These are phyloP conservation scores for Dicycla oo DNA, from an alignment of 2,888 invertebrate species.

Conservation along the genomic window DNA sequence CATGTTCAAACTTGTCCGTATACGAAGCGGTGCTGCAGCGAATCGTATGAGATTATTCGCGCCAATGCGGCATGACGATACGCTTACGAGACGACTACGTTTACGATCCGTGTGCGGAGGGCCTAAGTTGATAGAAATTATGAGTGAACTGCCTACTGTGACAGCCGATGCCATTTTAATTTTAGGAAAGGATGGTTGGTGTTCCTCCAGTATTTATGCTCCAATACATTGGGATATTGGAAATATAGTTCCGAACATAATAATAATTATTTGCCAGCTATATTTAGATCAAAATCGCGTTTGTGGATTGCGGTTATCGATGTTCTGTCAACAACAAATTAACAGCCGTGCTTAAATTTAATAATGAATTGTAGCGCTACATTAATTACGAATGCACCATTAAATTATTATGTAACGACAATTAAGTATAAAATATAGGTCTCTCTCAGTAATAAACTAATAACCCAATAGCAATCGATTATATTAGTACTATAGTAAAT, in stretches of 20 bases:
- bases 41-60: too few species aligned
- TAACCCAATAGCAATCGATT: slow-evolving; percentile 18
- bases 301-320: slow-evolving; percentile 15
- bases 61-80: too few species aligned
- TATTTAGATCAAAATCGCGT: not conserved
- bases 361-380: slow-evolving; percentile 3
- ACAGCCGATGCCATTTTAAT: not conserved
- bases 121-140: not conserved
- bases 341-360: slow-evolving; percentile 10
- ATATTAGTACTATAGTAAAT: not conserved
- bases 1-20: too few species aligned
- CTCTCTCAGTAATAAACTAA: not conserved
- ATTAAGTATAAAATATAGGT: slow-evolving; percentile 4
- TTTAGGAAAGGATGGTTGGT: not conserved
- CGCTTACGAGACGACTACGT: too few species aligned
- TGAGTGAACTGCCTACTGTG: not conserved
- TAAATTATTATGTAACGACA: not conserved
- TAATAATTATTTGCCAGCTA: not conserved
- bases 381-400: slow-evolving; percentile 13
- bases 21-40: too few species aligned
- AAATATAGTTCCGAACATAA: not conserved
- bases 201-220: not conserved
- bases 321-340: slow-evolving; percentile 27
- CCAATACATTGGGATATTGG: not conserved
- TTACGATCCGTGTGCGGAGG: too few species aligned